Evolutionary conservation across 2,888 invertebrate species (phyloP), one percentile per base, ranked within the genome.

Genomic region (Caenorhabditis sp.): DNA sequence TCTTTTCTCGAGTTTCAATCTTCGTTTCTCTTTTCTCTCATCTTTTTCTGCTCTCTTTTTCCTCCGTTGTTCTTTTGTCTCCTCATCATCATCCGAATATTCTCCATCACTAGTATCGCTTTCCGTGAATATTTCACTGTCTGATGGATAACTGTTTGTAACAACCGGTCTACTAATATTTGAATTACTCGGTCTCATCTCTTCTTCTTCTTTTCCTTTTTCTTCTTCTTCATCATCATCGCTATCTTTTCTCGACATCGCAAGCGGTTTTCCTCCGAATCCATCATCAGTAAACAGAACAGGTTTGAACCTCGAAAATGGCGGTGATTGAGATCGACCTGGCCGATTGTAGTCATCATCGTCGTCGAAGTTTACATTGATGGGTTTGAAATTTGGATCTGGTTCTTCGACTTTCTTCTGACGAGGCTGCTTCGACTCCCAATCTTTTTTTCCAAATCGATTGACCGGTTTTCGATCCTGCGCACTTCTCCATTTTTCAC

Each of bases 1-100:
- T 60, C 31, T 54, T 60, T 27, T 43, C 14, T 49, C 54, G 37
- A 5, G 50, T 19, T 24, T 51, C 26, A 19, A 6, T 58, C 26
- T 54, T 54, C 17, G n/a, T 53, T 27, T 23, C 19, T 17, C 27
- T 24, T 3, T 17, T 24, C 19, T 17, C 8, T 12, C 54, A 26
- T 37, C 55, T 12, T 23, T 51, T n/a, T 21, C 6, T 1, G 23
- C 53, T 4, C 10, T 6, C 53, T 53, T 53, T 23, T 50, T 24
- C 21, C 36, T 49, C n/a, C n/a, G n/a, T 23, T 23, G 14, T 43
- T 50, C 54, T 37, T 66, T 61, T 1, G 0, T n/a, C 17, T 57
- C 62, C 17, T 50, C 58, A 31, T 43, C 53, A 14, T 62, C 68
- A 59, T 62, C 58, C 2, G 58, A 58, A 31, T 62, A 62, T 6